Base-by-base conservation (phyloP, 2,888 invertebrate species). In the Pollenia amentaria region DNA sequence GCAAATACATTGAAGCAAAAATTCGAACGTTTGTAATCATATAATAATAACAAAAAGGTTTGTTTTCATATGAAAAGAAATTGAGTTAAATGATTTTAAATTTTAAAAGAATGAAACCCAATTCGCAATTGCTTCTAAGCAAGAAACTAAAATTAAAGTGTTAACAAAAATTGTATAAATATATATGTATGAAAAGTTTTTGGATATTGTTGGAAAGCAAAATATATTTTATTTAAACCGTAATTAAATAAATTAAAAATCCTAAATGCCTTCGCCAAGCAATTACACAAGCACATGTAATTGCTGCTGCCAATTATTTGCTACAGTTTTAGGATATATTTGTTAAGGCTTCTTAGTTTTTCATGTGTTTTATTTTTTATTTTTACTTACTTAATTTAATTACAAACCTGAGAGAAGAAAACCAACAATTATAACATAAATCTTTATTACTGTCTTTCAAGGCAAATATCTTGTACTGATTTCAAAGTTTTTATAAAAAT, bases 361-460 rank as follows among this genome's bases (percentile, higher is more conserved):
- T 57, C 7, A 4, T 21, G 11, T 38, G 29, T 57, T 48, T 48
- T 10, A 3, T 48, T 48, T n/a, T 60, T 57, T 29, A 21, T 57
- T 9, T 4, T 16, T 51, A 16, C 16, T 51, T 51, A 40, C 14
- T 60, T 60, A 60, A 73, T 46, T 46, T 46, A 60, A 73, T 73
- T 73, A 46, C 21, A 73, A 38, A 10, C n/a, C n/a, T 12, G 46
- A 60, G 29, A 67, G 7, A n/a, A 21, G 10, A n/a, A 44, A 57
- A 18, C 21, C 42, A 44, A 72, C 18, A 42, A 12, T 42, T 55
- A 42, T 2, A 44, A 72, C 72, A 72, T 73, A 73, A 73, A 60
- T 73, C 48, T 73, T 73, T 60, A 46, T 73, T 60, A 60, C 16
- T 73, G 73, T 46, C 73, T 46, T 60, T 73, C 60, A 48, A 48